phyloP scores from a whole-genome alignment of 1,140 invertebrate genomes.

The Cepaea nemoralis region DNA sequence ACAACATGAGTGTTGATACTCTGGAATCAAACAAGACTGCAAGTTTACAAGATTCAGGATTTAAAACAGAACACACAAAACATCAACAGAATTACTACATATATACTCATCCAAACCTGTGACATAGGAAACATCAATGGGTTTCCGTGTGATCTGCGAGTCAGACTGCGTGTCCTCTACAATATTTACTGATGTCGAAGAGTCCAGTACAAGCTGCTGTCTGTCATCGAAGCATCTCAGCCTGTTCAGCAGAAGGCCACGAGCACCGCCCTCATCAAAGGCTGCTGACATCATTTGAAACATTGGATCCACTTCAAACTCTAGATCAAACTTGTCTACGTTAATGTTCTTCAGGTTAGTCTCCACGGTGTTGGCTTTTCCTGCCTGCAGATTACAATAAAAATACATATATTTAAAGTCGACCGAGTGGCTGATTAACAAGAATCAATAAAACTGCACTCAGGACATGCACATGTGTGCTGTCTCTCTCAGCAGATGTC shows the following conservation, averaged over 20 bases:
- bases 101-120: constrained; percentile 59
- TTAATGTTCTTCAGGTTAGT: constrained; percentile 72
- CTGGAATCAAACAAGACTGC: no score
- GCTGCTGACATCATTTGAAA: constrained; percentile 72
- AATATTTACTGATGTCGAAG: constrained; percentile 53
- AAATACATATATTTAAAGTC: no score
- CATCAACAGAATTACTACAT: no score
- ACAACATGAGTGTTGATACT: no score
- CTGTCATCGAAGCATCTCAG: constrained; percentile 68
- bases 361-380: constrained; percentile 68
- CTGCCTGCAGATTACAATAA: constrained; percentile 49
- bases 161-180: constrained; percentile 38
- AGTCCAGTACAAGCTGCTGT: constrained; percentile 66
- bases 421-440: no score
- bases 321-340: constrained; percentile 71
- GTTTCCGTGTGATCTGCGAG: constrained; percentile 34
- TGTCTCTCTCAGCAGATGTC: no score
- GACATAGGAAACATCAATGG: constrained; percentile 51
- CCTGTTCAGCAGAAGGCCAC: constrained; percentile 71
- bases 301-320: constrained; percentile 72
- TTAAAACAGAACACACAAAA: no score
- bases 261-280: constrained; percentile 73
- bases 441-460: no score
- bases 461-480: no score
- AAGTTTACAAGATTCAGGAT: no score